Evolutionary conservation across 2,888 invertebrate genomes (phyloP).

Genomic region (Lasioglossum marginatum): DNA sequence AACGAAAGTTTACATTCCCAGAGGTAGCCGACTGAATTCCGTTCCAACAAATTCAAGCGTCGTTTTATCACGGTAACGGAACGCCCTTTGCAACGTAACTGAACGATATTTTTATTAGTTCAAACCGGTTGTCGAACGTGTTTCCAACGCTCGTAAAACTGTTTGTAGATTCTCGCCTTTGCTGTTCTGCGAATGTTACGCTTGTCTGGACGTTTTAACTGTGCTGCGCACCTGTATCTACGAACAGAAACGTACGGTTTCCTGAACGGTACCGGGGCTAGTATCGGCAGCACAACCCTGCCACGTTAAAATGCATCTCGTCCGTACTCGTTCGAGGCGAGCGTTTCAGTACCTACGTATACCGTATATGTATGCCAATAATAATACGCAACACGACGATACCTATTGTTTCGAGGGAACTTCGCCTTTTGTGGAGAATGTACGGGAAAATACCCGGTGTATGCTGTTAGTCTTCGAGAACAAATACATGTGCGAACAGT

Average conservation of each 20-base stretch:
- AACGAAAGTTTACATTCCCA: constrained; percentile 17
- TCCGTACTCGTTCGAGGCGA: not conserved
- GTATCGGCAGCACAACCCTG: not conserved
- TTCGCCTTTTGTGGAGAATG: constrained; percentile 17
- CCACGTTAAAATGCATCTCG: not conserved
- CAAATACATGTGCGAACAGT: not conserved
- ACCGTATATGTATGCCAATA: not conserved
- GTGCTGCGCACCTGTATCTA: not conserved
- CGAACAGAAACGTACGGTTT: not conserved
- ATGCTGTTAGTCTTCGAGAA: not conserved
- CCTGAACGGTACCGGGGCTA: not conserved
- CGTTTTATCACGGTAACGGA: not conserved
- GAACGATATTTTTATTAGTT: not conserved
- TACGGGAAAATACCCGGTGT: not conserved
- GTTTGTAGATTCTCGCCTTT: not conserved
- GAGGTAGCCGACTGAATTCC: not conserved
- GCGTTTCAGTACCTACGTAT: not conserved
- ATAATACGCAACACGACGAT: not conserved
- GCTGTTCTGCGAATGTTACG: not conserved
- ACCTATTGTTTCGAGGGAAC: constrained; percentile 11
- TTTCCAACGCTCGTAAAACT: not conserved
- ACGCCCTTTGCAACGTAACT: not conserved
- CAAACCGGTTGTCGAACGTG: not conserved
- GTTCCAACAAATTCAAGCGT: constrained; percentile 2
- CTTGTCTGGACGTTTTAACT: not conserved